Evolutionary conservation across 2,888 invertebrate species (phyloP), one percentile per base, ranked within the genome.

Genomic region (Torymus aiolomorphi): DNA sequence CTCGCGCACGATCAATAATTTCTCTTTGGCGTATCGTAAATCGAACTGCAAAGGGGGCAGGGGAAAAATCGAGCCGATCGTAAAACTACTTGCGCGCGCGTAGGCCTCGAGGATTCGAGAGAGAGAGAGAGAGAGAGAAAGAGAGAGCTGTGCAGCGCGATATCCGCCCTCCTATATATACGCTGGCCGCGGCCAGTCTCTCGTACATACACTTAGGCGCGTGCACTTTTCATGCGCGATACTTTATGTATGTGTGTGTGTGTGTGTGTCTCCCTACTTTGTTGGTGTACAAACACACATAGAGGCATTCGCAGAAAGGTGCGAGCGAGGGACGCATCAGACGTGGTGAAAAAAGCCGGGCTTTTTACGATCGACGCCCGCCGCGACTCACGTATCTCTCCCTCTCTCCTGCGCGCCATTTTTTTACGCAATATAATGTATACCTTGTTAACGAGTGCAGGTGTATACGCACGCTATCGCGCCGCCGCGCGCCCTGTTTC

Each of bases 311-410:
- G 42, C 8, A 42, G 42, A 42, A 42, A 56, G 56, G 14, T 18
- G 57, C 57, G 56, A 42, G 16, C 42, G 18, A 13, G 14, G 18
- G 4, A 51, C 59, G 49, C 16, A 31, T 11, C 61, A 71, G 73
- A 74, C 63, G 71, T 62, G 16, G 57, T 62, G 61, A 82, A 83
- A 82, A 80, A 78, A 72, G 77, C 82, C 82, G 42, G 42, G 31
- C 49, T 63, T 87, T 88, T 88, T 88, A 88, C 85, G 87, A 88
- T 85, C 85, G 82, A 76, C 42, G 80, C 73, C 80, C 81, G 78
- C 78, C 84, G 8, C 42, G 66, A 61, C 61, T 72, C 72, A 66
- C 78, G 67, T 62, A 62, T 77, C 57, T 72, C 61, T 75, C 66
- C 42, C 67, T 49, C 67, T 76, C 67, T 67, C 16, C 71, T 8